A percentile compares a stretch with the other conserved stretches of the same genome.
Evolutionary conservation across 1,140 invertebrate genomes (phyloP).

Genomic region (Euwallacea fornicatus): DNA sequence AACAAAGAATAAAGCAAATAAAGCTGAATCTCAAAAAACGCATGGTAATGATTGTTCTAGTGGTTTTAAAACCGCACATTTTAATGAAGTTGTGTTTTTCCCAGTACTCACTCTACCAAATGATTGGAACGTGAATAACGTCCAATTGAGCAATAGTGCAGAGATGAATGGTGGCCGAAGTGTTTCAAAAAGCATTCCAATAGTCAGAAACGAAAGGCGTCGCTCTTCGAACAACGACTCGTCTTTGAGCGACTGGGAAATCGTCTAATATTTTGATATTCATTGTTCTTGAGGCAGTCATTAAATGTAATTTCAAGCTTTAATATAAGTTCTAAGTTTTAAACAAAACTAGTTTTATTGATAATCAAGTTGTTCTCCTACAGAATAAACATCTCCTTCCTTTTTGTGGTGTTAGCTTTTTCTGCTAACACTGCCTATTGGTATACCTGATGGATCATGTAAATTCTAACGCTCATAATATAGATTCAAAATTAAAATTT

Average conservation of each 20-base stretch:
- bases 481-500: too few species aligned
- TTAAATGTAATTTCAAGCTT: too few species aligned
- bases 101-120: constrained; percentile 44
- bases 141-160: constrained; percentile 34
- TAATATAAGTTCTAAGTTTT: too few species aligned
- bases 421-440: too few species aligned
- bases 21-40: background rate
- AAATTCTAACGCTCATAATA: too few species aligned
- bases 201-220: constrained; percentile 20
- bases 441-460: too few species aligned
- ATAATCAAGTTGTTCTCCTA: too few species aligned
- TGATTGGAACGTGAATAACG: constrained; percentile 45
- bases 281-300: too few species aligned
- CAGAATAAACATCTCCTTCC: too few species aligned
- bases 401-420: too few species aligned
- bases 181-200: constrained; percentile 17
- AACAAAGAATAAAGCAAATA: background rate
- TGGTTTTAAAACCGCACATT: background rate
- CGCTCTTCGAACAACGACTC: constrained; percentile 40
- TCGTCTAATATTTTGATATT: constrained; percentile 24
- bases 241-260: constrained; percentile 48
- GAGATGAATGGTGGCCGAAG: background rate
- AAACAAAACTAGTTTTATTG: too few species aligned
- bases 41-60: too few species aligned
- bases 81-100: constrained; percentile 33